Conservation (phyloP, 92 coral and sea anemone genomes). For the Zoanthus solanderi region DNA sequence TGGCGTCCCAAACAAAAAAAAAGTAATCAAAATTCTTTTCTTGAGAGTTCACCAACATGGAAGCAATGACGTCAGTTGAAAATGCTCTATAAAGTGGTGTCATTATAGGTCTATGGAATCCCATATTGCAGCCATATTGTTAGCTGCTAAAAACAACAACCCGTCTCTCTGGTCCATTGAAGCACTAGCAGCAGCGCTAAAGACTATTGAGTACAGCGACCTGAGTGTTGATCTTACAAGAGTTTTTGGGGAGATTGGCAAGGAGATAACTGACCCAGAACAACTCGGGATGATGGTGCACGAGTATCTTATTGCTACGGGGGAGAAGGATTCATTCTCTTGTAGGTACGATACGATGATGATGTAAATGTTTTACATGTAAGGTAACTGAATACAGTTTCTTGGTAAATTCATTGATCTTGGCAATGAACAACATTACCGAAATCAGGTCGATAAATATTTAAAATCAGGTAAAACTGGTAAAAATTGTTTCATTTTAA, state of each 20-base stretch:
- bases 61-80: background rate
- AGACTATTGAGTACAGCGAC: slow-evolving; percentile 83
- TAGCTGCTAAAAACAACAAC: slow-evolving; percentile 71
- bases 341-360: slow-evolving; percentile 27
- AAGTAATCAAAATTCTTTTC: too few relatives aligned
- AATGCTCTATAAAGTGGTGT: too few relatives aligned
- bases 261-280: slow-evolving; percentile 77
- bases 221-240: slow-evolving; percentile 88
- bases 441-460: too few relatives aligned
- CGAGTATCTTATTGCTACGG: slow-evolving; percentile 83
- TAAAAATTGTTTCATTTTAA: too few relatives aligned
- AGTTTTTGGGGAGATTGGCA: slow-evolving; percentile 87
- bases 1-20: too few relatives aligned
- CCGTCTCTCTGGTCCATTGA: slow-evolving; percentile 78
- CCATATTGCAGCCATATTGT: slow-evolving; percentile 75
- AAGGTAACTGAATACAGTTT: too few relatives aligned
- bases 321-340: slow-evolving; percentile 86
- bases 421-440: too few relatives aligned
- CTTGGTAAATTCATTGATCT: too few relatives aligned
- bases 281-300: slow-evolving; percentile 82
- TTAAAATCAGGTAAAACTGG: too few relatives aligned
- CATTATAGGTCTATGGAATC: slow-evolving; percentile 61
- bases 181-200: slow-evolving; percentile 80
- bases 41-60: too few relatives aligned
- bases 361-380: too few relatives aligned